These are phyloP conservation scores for Todus mexicanus DNA, from an alignment of 2,797 vertebrate species.

Conservation along the genomic window DNA sequence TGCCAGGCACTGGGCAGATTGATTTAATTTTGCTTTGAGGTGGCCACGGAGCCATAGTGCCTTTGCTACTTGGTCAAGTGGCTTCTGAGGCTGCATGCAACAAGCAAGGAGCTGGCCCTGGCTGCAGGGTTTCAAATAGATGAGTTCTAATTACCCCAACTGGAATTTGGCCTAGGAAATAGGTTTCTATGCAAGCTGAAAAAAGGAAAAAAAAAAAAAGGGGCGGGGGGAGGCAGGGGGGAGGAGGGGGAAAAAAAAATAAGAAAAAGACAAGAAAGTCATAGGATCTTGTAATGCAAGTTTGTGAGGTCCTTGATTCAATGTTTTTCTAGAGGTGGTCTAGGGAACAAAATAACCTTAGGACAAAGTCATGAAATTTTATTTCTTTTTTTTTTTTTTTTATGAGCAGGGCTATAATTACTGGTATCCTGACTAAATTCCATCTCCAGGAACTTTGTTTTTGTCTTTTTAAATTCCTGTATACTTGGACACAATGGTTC, in stretches of 20 bases:
- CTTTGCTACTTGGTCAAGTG: neutral
- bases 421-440: neutral
- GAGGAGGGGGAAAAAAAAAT: too few relatives aligned
- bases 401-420: neutral
- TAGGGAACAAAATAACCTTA: neutral
- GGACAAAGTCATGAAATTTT: neutral
- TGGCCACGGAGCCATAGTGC: fast-evolving
- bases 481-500: neutral
- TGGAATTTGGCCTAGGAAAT: neutral
- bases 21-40: neutral
- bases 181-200: neutral
- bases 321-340: neutral
- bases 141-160: neutral
- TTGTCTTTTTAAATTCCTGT: neutral
- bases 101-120: neutral
- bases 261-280: neutral
- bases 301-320: neutral
- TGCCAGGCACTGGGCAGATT: too few relatives aligned
- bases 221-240: neutral
- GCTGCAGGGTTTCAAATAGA: neutral
- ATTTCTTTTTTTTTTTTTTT: neutral
- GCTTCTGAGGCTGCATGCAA: neutral
- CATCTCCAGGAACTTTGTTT: neutral
- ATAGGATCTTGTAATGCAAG: neutral
- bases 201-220: too few relatives aligned